Evolutionary conservation across 2,888 invertebrate species (phyloP).

Genomic region (Idaea biselata): DNA sequence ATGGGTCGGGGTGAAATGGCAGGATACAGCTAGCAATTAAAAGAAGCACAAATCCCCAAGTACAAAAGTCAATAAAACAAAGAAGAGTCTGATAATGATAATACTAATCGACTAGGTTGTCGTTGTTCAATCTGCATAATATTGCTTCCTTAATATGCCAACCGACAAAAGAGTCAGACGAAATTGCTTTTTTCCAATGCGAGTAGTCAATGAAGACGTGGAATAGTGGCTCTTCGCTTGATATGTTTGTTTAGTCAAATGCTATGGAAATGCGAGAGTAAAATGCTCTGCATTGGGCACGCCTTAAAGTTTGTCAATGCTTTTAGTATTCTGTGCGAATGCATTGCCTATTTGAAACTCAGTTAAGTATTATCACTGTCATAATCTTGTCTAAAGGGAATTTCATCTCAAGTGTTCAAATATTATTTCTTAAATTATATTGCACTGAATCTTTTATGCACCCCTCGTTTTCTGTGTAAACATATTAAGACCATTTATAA

Average conservation of each 20-base stretch:
- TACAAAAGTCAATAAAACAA: background rate
- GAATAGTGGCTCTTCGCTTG: slow-evolving; percentile 62
- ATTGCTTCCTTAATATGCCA: slow-evolving; percentile 76
- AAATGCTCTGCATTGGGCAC: slow-evolving; percentile 43
- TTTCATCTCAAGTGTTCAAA: background rate
- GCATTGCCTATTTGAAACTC: background rate
- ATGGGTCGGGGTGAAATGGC: too few species aligned
- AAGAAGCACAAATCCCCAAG: too few species aligned
- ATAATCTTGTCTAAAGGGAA: background rate
- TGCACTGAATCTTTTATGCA: background rate
- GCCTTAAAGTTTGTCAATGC: slow-evolving; percentile 27
- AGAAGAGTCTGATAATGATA: background rate
- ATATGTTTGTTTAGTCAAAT: slow-evolving; percentile 79
- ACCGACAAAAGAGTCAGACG: slow-evolving; percentile 54
- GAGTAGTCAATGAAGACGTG: slow-evolving; percentile 69
- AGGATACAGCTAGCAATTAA: too few species aligned
- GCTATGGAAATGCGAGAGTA: slow-evolving; percentile 69
- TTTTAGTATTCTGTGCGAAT: background rate
- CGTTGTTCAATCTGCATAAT: slow-evolving; percentile 65
- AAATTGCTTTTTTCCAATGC: slow-evolving; percentile 74
- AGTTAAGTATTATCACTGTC: background rate
- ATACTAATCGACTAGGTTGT: slow-evolving; percentile 29
- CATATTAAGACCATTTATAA: slow-evolving; percentile 7
- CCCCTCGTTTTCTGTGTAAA: too few species aligned
- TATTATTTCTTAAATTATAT: background rate